Conservation (phyloP, 37 sponge, comb jelly and placozoan genomes). For the Cliona cf. orientalis region DNA sequence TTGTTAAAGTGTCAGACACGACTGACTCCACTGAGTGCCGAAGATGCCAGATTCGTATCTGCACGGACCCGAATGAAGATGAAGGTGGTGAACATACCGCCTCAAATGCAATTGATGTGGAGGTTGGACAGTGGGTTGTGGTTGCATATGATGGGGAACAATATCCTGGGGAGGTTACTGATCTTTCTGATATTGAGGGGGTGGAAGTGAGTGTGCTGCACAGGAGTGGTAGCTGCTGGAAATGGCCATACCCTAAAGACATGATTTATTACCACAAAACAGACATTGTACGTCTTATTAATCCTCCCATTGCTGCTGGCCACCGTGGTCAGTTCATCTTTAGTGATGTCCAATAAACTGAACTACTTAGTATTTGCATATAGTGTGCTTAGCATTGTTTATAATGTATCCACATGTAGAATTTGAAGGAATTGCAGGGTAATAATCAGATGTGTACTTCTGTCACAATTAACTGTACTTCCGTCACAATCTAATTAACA, state of each 20-base stretch:
- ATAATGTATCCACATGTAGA: too few species aligned
- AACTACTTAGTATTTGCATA: slow-evolving; percentile 7
- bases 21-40: slow-evolving; percentile 1
- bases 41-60: not conserved
- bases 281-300: not conserved
- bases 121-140: slow-evolving; percentile 29
- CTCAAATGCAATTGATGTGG: not conserved
- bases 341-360: not conserved
- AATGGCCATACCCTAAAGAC: slow-evolving; percentile 37
- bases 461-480: slow-evolving; percentile 13
- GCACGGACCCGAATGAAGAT: not conserved
- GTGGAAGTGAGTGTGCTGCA: slow-evolving; percentile 50
- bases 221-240: slow-evolving; percentile 48
- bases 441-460: slow-evolving; percentile 16
- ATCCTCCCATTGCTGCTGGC: slow-evolving; percentile 25
- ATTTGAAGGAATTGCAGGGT: not conserved
- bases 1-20: slow-evolving; percentile 18
- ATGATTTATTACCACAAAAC: slow-evolving; percentile 19
- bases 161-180: slow-evolving; percentile 34
- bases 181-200: slow-evolving; percentile 2
- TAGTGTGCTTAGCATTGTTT: not conserved
- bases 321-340: slow-evolving; percentile 36
- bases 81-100: not conserved
- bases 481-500: slow-evolving; percentile 22
- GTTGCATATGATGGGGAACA: slow-evolving; percentile 20